Evolutionary conservation across 2,888 invertebrate species (phyloP), one percentile per base, ranked within the genome.

Genomic region (Pammene fasciana): DNA sequence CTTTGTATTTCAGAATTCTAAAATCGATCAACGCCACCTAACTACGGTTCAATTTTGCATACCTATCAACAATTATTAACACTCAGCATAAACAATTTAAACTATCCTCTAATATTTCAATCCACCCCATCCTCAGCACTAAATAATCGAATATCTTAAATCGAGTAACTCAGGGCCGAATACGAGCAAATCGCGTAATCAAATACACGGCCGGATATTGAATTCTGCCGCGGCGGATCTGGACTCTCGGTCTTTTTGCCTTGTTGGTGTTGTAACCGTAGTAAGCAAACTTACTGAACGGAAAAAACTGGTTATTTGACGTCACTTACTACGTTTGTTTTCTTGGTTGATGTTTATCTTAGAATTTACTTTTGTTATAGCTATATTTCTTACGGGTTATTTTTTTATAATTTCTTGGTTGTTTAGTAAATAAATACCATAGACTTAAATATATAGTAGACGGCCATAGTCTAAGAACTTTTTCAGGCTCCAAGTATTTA

Each of bases 131-230:
- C 65, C 65, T 65, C 57, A 18, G 57, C 57, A 60, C 66, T 61
- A 57, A 57, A 64, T 64, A 68, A 68, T 68, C 68, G 56, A 62
- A 68, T 75, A 77, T 78, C 79, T 83, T 80, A 79, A 82, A 80
- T 81, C 78, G 76, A 78, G 74, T 76, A 77, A 73, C 71, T 70
- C 62, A n/a, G 76, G 79, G 79, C 74, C 78, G 76, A 75, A 26
- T 26, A 26, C 50, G 68, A 61, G 56, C 66, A 46, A 78, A 87
- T 86, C 82, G 82, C 75, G 84, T 88, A 88, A 89, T 87, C 84
- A 84, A 86, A 88, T 89, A 89, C 86, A 79, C 77, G 75, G 75
- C 76, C 90, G 90, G 92, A 91, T 91, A 92, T 92, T 92, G 90
- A 90, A 90, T 91, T 88, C 85, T 87, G 84, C 86, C 86, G 85